phyloP scores from a whole-genome alignment of 2,888 invertebrate species.

The Dynastes maya region DNA sequence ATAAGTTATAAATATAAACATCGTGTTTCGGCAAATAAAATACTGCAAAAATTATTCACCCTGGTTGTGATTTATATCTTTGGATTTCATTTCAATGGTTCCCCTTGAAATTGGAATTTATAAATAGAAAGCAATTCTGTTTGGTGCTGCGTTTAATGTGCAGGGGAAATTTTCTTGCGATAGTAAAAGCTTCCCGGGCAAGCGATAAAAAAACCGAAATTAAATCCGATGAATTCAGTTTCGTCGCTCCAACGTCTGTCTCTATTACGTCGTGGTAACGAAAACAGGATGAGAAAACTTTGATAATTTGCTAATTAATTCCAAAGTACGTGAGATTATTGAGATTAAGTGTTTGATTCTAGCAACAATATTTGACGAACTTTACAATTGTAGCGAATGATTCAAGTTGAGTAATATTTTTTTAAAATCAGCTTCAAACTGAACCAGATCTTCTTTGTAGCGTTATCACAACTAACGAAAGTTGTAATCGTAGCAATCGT shows the following conservation, averaged over 20 bases:
- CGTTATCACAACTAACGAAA: no score
- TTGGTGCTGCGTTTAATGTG: neutral
- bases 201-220: conserved; percentile 15
- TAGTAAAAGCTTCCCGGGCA: neutral
- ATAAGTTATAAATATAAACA: no score
- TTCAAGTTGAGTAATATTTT: neutral
- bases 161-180: neutral
- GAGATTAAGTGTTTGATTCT: neutral
- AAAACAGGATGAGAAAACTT: neutral
- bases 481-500: no score
- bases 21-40: no score
- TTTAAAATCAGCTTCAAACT: no score
- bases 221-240: neutral
- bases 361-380: neutral
- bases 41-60: neutral
- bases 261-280: neutral
- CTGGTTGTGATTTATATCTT: neutral
- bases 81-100: neutral
- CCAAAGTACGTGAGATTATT: neutral
- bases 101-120: neutral
- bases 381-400: neutral
- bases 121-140: neutral
- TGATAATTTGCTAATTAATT: conserved; percentile 19
- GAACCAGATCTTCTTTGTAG: no score
- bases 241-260: neutral